These are phyloP conservation scores for Mormoops blainvillei DNA, from an alignment of 2,113 vertebrate genomes.

Conservation along the genomic window DNA sequence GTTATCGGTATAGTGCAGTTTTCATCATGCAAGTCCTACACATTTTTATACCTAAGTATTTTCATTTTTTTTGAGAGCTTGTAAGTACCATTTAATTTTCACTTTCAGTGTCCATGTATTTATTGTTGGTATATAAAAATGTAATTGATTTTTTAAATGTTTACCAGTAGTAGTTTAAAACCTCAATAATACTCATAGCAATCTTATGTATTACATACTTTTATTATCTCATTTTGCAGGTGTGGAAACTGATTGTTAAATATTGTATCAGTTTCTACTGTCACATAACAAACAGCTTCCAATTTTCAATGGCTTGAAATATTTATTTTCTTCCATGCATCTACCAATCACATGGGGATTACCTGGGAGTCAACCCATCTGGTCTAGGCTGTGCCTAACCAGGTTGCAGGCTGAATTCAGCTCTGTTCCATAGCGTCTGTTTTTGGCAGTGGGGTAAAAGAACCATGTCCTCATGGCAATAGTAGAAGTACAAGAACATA, in stretches of 20 bases:
- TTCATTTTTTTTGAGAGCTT: not conserved
- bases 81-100: not conserved
- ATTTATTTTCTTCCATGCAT: not conserved
- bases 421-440: not conserved
- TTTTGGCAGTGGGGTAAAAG: not conserved
- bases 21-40: not conserved
- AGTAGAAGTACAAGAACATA: not conserved
- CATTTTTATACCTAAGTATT: not conserved
- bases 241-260: not conserved
- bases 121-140: not conserved
- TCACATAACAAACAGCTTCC: not conserved
- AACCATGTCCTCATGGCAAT: not conserved
- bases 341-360: not conserved
- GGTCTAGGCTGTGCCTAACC: not conserved
- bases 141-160: not conserved
- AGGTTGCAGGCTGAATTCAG: not conserved
- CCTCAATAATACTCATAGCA: not conserved
- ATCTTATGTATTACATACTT: not conserved
- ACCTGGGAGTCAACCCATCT: not conserved
- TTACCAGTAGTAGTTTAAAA: not conserved
- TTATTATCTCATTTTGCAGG: not conserved
- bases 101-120: not conserved
- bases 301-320: not conserved
- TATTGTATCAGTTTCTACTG: not conserved
- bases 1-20: not conserved